These are phyloP conservation scores for Amblyjoppa fuscipennis DNA, from an alignment of 2,888 invertebrate species.

Conservation along the genomic window DNA sequence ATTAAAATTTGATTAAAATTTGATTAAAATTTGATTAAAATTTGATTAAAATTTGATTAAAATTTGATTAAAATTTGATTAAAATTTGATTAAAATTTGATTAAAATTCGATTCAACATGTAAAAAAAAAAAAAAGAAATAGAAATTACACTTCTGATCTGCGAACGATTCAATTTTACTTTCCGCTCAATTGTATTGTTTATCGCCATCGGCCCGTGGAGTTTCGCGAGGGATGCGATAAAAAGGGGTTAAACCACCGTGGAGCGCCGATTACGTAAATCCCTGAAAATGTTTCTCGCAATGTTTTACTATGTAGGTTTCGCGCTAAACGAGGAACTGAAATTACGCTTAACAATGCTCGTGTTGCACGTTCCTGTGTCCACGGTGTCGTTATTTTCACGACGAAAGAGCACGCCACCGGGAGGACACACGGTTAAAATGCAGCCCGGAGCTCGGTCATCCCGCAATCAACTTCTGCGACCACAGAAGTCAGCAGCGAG, in stretches of 20 bases:
- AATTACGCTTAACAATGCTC: slow-evolving; percentile 29
- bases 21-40: too few relatives aligned
- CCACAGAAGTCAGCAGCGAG: slow-evolving; percentile 30
- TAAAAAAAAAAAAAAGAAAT: neutral
- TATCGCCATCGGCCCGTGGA: neutral
- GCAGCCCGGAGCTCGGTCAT: slow-evolving; percentile 23
- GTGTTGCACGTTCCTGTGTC: slow-evolving; percentile 10
- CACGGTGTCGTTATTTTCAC: slow-evolving; percentile 23
- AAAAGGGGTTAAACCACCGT: neutral
- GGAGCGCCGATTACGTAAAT: neutral
- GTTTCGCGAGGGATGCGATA: neutral
- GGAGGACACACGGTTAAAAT: neutral
- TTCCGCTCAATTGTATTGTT: neutral
- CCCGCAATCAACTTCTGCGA: slow-evolving; percentile 40
- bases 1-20: too few relatives aligned
- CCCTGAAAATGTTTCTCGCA: neutral
- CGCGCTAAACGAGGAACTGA: slow-evolving; percentile 3
- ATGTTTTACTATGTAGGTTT: slow-evolving; percentile 10
- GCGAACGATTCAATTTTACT: neutral
- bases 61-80: too few relatives aligned
- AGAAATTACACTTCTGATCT: slow-evolving; percentile 7
- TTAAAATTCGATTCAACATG: too few relatives aligned
- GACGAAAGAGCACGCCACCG: neutral
- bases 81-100: too few relatives aligned
- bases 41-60: too few relatives aligned